Base-by-base conservation (phyloP, 2,888 invertebrate species). In the Aphidius colemani region DNA sequence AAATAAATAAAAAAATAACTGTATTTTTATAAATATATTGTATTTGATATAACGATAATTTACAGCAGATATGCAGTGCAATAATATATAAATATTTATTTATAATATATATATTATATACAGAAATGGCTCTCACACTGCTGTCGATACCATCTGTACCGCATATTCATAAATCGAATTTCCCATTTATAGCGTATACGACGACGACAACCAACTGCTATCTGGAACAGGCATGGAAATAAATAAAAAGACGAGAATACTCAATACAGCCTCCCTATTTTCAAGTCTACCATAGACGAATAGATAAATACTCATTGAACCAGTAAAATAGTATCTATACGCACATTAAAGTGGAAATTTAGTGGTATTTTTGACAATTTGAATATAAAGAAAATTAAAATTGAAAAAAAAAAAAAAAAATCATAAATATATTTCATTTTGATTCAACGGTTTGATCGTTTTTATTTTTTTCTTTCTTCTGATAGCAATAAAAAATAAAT, bases 91-190 rank as follows among this genome's bases (percentile, higher is more conserved):
- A 30, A 30, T 30, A 30, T 30, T 30, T 30, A 30, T 30, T 30
- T 30, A 30, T 30, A 30, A 30, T 30, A 30, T 30, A 30, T 30
- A 30, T 30, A 30, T 30, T 30, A 30, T 30, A 57, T 57, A 57
- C 46, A 57, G 57, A 18, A 39, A 30, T 45, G 57, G 45, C 46
- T 57, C 48, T 57, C 57, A 39, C 57, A 57, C 57, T 46, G 46
- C 57, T 57, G 57, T 57, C 57, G 57, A 57, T 57, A 57, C 57
- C 57, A 57, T 57, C 57, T 57, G 57, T 46, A 57, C 57, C 57
- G 57, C 57, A 57, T 57, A 57, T 57, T 57, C 57, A 57, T 57
- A 57, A 57, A 57, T 57, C 57, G 46, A 46, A 57, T 57, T 48
- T 57, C 46, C 57, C 57, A 57, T 57, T 46, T 46, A 30, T 30